Evolutionary conservation across 2,888 invertebrate species (phyloP), one percentile per base, ranked within the genome.

Genomic region (Mythimna ferrago): DNA sequence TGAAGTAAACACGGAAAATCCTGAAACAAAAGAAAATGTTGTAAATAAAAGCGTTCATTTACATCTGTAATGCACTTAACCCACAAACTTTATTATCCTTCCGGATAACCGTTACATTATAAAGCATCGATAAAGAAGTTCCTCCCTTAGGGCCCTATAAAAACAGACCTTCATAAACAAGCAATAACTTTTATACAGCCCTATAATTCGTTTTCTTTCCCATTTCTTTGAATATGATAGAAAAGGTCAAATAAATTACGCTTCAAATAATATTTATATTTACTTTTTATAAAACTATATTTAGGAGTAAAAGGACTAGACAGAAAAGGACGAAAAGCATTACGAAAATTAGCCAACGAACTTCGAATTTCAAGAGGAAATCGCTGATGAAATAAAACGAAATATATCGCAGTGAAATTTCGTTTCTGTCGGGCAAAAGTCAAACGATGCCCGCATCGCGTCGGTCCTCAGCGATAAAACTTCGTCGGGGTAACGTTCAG

Each of bases 151-250:
- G 90, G 88, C 85, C 87, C 92, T 89, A 93, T 94, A 93, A 94
- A 94, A 93, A 83, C 90, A 92, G 91, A 92, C 94, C 94, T 93
- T 91, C 92, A 94, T 95, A 95, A 95, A 95, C 94, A 94, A 94
- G 93, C 91, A 92, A 93, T 94, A 94, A 93, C 90, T 90, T 94
- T 94, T 94, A 94, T 93, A 92, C 88, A 91, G 87, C 87, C 89
- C 86, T 88, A 90, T 92, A 92, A 93, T 92, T 92, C 90, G 90
- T 90, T 92, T 90, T 90, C 88, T 89, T 86, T 91, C 88, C 89
- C 90, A 89, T 90, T 89, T 89, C 81, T 80, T 77, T 85, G 88
- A 89, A 87, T 89, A 88, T 88, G 83, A 91, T 87, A 86, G 83
- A 87, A 86, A 87, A 87, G 61, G 66, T 81, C 78, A 61, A 78